A percentile compares a stretch with the other conserved stretches of the same genome.
phyloP scores from a whole-genome alignment of 2,888 invertebrate genomes.

The Dasysyrphus tricinctus region DNA sequence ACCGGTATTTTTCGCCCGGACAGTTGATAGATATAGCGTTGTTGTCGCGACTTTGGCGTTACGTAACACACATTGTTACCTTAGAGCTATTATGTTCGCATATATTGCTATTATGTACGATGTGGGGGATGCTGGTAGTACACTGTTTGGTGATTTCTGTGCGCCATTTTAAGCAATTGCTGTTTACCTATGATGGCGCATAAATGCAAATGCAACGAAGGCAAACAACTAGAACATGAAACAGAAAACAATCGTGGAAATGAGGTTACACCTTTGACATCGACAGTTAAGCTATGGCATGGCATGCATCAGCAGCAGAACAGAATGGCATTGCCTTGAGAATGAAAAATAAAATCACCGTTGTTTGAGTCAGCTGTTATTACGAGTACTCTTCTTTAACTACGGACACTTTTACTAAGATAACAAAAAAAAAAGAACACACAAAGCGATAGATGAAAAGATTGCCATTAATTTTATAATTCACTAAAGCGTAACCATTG shows the following conservation, averaged over 20 bases:
- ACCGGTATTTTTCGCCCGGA: constrained; percentile 68
- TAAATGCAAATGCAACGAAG: constrained; percentile 36
- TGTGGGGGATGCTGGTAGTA: constrained; percentile 41
- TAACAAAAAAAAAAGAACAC: constrained; percentile 42
- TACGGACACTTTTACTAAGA: constrained; percentile 35
- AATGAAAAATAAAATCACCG: constrained; percentile 31
- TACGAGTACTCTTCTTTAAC: constrained; percentile 38
- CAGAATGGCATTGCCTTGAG: constrained; percentile 29
- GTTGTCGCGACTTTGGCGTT: constrained; percentile 50
- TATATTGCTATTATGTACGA: constrained; percentile 13
- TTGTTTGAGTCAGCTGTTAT: constrained; percentile 63
- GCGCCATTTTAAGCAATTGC: constrained; percentile 53
- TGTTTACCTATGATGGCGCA: constrained; percentile 39
- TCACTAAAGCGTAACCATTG: constrained; percentile 73
- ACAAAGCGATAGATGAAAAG: constrained; percentile 35
- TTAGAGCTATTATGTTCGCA: constrained; percentile 47
- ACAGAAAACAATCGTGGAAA: constrained; percentile 70
- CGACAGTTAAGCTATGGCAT: constrained; percentile 60
- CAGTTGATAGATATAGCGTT: constrained; percentile 28
- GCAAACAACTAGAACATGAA: constrained; percentile 55
- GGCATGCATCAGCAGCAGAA: constrained; percentile 18
- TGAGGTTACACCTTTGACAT: constrained; percentile 70
- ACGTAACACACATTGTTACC: constrained; percentile 53
- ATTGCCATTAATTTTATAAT: constrained; percentile 65
- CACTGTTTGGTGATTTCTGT: constrained; percentile 47